Evolutionary conservation across 2,113 vertebrate species (phyloP).

Genomic region (Pogona vitticeps): DNA sequence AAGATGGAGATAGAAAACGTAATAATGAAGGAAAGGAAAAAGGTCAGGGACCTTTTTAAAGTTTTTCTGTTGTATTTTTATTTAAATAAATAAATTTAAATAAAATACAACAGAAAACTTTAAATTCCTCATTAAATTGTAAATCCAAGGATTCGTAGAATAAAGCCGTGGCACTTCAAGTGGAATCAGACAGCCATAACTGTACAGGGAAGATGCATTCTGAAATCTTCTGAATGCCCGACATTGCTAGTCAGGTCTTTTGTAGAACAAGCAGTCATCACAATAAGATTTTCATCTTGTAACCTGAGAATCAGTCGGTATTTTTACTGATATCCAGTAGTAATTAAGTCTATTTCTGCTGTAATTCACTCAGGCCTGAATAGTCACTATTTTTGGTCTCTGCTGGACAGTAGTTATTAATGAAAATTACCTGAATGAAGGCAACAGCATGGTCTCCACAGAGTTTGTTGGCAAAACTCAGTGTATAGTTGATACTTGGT

Average conservation of each 20-base stretch:
- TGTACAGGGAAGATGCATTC: too few species aligned
- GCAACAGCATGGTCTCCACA: background rate
- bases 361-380: background rate
- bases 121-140: too few species aligned
- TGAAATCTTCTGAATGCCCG: background rate
- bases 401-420: background rate
- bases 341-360: background rate
- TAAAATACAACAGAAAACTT: too few species aligned
- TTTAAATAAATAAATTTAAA: too few species aligned
- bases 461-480: conserved; percentile 6
- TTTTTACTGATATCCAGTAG: background rate
- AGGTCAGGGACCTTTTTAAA: too few species aligned
- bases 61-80: too few species aligned
- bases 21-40: too few species aligned
- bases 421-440: conserved; percentile 10
- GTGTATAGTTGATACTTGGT: background rate
- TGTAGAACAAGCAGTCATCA: background rate
- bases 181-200: too few species aligned
- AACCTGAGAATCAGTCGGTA: background rate
- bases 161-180: too few species aligned
- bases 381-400: background rate
- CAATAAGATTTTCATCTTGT: background rate
- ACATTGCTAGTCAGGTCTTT: background rate
- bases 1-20: too few species aligned
- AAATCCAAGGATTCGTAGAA: too few species aligned